Percentiles rank a stretch among this genome's conserved stretches.
Conservation (phyloP, 2,888 invertebrate genomes). For the Tenthredo amoena region DNA sequence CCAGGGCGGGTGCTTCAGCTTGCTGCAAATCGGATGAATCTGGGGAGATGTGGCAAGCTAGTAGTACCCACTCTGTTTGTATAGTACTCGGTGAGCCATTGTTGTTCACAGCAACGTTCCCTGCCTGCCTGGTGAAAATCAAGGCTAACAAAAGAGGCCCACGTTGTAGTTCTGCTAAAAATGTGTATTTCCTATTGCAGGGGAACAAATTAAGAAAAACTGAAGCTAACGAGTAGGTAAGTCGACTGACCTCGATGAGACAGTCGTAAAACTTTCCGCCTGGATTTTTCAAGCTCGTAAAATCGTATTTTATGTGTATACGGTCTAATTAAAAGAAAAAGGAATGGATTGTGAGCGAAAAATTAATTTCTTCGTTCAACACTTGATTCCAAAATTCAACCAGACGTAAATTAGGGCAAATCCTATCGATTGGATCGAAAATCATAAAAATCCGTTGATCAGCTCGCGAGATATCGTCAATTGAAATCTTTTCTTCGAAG, state of each 20-base stretch:
- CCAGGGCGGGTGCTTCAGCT: slow-evolving; percentile 13
- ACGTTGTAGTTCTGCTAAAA: background rate
- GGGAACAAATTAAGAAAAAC: background rate
- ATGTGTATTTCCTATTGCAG: background rate
- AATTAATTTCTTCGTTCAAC: background rate
- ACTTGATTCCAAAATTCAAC: background rate
- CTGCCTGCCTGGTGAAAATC: background rate
- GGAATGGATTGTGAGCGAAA: no score
- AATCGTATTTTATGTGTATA: no score
- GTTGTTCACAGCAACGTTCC: slow-evolving; percentile 17
- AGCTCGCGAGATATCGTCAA: background rate
- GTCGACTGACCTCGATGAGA: background rate
- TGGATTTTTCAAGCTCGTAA: background rate
- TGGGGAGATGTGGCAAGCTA: slow-evolving; percentile 35
- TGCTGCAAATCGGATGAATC: slow-evolving; percentile 39
- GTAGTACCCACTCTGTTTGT: slow-evolving; percentile 40
- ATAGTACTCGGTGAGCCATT: slow-evolving; percentile 27
- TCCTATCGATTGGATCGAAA: background rate
- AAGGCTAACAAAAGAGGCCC: background rate
- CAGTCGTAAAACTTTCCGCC: background rate
- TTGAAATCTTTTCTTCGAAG: background rate
- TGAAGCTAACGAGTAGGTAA: background rate
- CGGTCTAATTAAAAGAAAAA: no score
- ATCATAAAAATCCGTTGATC: background rate
- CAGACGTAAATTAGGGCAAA: background rate